Conservation (phyloP, 2,113 vertebrate genomes). For the Antigone vipio region DNA sequence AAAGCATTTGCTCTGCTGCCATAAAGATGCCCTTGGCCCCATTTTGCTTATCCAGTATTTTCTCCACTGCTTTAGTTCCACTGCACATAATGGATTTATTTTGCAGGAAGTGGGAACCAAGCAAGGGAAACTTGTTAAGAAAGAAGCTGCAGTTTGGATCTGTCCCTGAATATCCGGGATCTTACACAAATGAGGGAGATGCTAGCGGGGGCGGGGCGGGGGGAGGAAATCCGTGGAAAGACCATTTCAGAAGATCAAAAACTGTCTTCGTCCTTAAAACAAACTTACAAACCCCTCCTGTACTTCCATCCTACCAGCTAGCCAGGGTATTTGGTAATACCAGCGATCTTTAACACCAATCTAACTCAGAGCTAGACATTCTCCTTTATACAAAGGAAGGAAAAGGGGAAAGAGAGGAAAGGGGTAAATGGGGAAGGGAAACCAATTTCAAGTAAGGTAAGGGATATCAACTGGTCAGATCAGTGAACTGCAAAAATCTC, state of each 20-base stretch:
- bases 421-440: rapidly evolving
- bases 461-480: not conserved
- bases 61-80: not conserved
- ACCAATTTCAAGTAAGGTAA: not conserved
- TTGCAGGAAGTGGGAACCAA: not conserved
- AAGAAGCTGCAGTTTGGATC: not conserved
- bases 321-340: not conserved
- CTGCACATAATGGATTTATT: not conserved
- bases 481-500: rapidly evolving
- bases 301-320: not conserved
- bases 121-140: not conserved
- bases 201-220: too few species aligned
- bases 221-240: not conserved
- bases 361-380: not conserved
- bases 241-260: not conserved
- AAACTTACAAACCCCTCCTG: not conserved
- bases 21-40: not conserved
- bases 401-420: not conserved
- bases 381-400: not conserved
- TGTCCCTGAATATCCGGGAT: not conserved
- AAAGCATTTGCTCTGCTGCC: not conserved
- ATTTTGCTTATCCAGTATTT: not conserved
- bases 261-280: not conserved
- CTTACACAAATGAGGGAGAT: not conserved
- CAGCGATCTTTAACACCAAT: rapidly evolving